A percentile compares a stretch with the other conserved stretches of the same genome.
Evolutionary conservation across 2,888 invertebrate species (phyloP).

Genomic region (Agrilus cyanescens): DNA sequence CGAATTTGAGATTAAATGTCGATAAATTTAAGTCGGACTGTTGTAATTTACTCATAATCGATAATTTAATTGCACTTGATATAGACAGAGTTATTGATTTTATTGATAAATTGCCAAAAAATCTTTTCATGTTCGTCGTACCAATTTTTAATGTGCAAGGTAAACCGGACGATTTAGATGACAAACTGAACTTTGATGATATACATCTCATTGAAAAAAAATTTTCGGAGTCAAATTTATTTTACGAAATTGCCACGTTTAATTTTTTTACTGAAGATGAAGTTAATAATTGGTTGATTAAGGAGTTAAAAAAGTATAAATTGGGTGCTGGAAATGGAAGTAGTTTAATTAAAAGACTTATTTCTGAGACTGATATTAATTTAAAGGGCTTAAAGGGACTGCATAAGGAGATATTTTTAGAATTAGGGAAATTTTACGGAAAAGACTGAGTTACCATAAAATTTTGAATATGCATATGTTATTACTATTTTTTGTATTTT

Average conservation of each 20-base stretch:
- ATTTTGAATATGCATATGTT: too few relatives aligned
- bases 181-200: conserved; percentile 16
- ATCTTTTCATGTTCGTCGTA: conserved; percentile 17
- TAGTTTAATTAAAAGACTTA: conserved; percentile 14
- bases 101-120: conserved; percentile 18
- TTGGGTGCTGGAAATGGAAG: conserved; percentile 10
- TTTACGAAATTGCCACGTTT: conserved; percentile 20
- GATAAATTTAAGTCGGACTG: conserved; percentile 10
- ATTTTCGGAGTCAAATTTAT: conserved; percentile 16
- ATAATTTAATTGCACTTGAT: conserved; percentile 21
- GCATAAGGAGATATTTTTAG: conserved; percentile 16
- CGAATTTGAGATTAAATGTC: conserved; percentile 10
- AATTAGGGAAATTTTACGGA: conserved; percentile 3
- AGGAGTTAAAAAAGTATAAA: conserved; percentile 14
- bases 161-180: conserved; percentile 14
- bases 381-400: conserved; percentile 22
- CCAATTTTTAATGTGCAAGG: conserved; percentile 25
- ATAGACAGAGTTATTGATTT: conserved; percentile 17
- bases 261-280: conserved; percentile 17
- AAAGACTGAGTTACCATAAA: too few relatives aligned
- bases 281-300: conserved; percentile 18
- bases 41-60: conserved; percentile 24
- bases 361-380: conserved; percentile 18
- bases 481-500: background rate
- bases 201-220: conserved; percentile 15